phyloP scores from a whole-genome alignment of 2,113 vertebrate genomes.

The Sciurus niger region DNA sequence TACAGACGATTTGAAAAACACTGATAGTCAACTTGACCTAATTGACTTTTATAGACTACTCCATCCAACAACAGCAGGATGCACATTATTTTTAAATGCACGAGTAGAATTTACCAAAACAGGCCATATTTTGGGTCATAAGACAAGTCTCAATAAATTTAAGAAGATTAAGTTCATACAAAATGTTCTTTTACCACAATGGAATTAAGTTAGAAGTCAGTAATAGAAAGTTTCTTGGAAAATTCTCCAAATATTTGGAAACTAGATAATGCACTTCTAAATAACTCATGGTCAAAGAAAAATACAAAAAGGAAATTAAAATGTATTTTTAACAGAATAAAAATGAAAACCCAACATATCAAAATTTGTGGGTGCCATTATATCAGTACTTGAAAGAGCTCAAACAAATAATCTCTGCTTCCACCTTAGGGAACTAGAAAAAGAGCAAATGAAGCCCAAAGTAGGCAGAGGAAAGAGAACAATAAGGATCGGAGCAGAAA shows the following conservation, averaged over 20 bases:
- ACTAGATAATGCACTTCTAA: conserved; percentile 64
- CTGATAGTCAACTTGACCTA: not conserved
- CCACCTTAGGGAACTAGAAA: conserved; percentile 26
- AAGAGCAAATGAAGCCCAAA: not conserved
- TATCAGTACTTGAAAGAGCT: not conserved
- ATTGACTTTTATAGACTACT: not conserved
- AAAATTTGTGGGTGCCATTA: conserved; percentile 33
- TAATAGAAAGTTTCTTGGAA: conserved; percentile 67
- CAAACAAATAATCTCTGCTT: conserved; percentile 6
- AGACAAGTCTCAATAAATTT: conserved; percentile 52
- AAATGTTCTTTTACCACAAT: conserved; percentile 58
- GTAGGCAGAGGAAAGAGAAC: not conserved
- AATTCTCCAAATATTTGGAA: conserved; percentile 63
- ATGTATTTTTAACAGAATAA: conserved; percentile 42
- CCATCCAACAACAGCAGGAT: conserved; percentile 4
- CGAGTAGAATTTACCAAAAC: conserved; percentile 69
- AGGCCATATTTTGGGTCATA: conserved; percentile 64
- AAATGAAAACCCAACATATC: conserved; percentile 9
- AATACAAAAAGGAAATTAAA: conserved; percentile 35
- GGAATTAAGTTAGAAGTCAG: conserved; percentile 75
- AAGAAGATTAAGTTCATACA: conserved; percentile 67
- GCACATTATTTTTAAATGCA: conserved; percentile 49
- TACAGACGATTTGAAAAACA: not conserved
- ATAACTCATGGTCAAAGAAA: conserved; percentile 53
- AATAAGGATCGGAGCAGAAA: conserved; percentile 46